Base-by-base conservation (phyloP, 2,113 vertebrate genomes). In the Vimba vimba region DNA sequence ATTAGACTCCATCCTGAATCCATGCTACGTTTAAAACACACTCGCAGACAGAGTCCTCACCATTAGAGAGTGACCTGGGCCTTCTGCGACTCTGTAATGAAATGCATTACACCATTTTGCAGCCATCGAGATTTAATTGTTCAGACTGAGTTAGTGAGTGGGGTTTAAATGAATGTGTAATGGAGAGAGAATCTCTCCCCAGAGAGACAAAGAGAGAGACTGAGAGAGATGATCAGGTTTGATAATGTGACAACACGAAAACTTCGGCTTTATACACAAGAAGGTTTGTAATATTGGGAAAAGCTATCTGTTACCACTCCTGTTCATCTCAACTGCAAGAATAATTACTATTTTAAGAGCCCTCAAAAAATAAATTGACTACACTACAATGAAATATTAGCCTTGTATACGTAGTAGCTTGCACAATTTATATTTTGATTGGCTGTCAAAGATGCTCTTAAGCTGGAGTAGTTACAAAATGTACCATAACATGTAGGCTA, bases 31-130 rank as follows among this genome's bases (percentile, higher is more conserved):
- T 95, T 92, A 94, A 91, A 92, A 94, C 92, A 92, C 92, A 94
- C 90, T 92, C 93, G 91, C 93, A 89, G 89, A 92, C 91, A 93
- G 91, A 92, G 94, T 92, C 90, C 93, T 90, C 93, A 89, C 93
- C 94, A 95, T 95, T 95, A 95, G 87, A 90, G 89, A 84, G 87
- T 94, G 94, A 95, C 94, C 95, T 90, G 60, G 83, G 87, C 84
- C 77, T 86, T 91, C 91, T 64, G 85, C 89, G 75, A 86, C 69
- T 86, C 91, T 73, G 71, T 94, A 93, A 95, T 94, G 92, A 94
- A 93, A 93, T 91, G 89, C 93, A 93, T 94, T 94, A 94, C 87
- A 90, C 92, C 90, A 89, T 91, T 94, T 93, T 92, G 79, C 89
- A 91, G 90, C 90, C 90, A 87, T 88, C 89, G 80, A 90, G 89